Evolutionary conservation across 2,113 vertebrate species (phyloP), one percentile per base, ranked within the genome.

Genomic region (Hiodon tergisus): DNA sequence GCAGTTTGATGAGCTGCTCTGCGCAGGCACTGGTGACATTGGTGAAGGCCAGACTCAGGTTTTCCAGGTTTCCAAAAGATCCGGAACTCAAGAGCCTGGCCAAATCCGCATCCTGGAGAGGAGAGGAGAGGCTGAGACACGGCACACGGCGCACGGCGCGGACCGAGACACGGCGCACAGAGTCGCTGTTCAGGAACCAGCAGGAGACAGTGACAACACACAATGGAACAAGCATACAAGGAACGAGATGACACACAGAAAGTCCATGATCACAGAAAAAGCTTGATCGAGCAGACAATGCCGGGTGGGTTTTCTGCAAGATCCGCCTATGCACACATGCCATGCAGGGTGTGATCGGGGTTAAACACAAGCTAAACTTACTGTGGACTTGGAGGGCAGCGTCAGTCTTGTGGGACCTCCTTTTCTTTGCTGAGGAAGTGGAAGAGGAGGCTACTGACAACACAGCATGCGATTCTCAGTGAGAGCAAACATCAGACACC

Each of bases 21-120:
- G 97, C 97, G 83, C 97, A 99, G 94, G 97, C 97, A 92, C 97
- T 99, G 76, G 97, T 99, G 89, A 99, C 97, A 0, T 98, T 98
- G 89, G 97, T 99, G 77, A 99, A 99, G 88, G 97, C 97, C 94
- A 99, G 87, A 85, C 97, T 99, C 87, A 99, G 92, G 89, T 98
- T 99, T 89, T 99, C 97, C 90, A 99, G 83, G 83, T 99, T 99
- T 72, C 97, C 97, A 52, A 99, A 99, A 50, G 97, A 99, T 58
- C 97, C 97, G 0, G 97, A 98, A 85, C 96, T 99, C 61, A 99
- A 86, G 85, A 99, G 83, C 61, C 96, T 95, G 73, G 97, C 97
- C 87, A 99, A 87, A 86, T 99, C 97, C 0, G 96, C 96, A 16
- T 99, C 97, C 97, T 99, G 79, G 0, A 78, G 76, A 66, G 59